A percentile compares a stretch with the other conserved stretches of the same genome.
Conservation (phyloP, 2,797 vertebrate species). For the Parauchenoglanis punctatus region DNA sequence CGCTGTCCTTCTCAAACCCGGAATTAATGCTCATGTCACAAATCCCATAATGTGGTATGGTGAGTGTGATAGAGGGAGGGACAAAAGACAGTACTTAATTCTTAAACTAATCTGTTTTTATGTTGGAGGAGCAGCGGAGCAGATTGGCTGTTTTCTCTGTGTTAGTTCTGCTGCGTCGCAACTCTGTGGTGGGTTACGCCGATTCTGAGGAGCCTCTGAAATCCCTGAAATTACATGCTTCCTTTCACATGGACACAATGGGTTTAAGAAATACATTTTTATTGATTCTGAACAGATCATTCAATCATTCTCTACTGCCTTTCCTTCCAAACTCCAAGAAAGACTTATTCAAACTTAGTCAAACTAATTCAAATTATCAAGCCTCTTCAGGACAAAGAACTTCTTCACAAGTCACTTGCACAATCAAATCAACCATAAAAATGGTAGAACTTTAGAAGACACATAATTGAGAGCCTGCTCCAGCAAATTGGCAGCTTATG, state of each 20-base stretch:
- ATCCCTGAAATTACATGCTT: constrained; percentile 48
- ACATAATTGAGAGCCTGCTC: background rate
- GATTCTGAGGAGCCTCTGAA: constrained; percentile 17
- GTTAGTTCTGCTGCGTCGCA: constrained; percentile 27
- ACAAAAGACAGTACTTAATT: constrained; percentile 41
- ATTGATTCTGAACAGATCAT: constrained; percentile 28
- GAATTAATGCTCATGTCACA: constrained; percentile 34
- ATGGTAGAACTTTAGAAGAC: background rate
- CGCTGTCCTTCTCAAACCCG: background rate
- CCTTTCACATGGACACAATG: constrained; percentile 33
- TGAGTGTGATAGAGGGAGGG: constrained; percentile 11
- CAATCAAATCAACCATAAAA: background rate
- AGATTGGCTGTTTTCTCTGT: background rate
- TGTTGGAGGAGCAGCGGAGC: constrained; percentile 30
- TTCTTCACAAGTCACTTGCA: background rate
- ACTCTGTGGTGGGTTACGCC: constrained; percentile 31
- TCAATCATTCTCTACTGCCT: background rate
- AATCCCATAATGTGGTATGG: constrained; percentile 47
- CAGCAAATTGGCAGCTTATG: background rate
- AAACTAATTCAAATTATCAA: background rate
- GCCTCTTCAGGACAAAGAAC: background rate
- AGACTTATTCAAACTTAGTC: background rate
- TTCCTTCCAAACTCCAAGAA: background rate
- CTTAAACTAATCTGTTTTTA: constrained; percentile 42
- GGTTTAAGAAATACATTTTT: constrained; percentile 11